Evolutionary conservation across 2,888 invertebrate species (phyloP).

Genomic region (Spodoptera picta): DNA sequence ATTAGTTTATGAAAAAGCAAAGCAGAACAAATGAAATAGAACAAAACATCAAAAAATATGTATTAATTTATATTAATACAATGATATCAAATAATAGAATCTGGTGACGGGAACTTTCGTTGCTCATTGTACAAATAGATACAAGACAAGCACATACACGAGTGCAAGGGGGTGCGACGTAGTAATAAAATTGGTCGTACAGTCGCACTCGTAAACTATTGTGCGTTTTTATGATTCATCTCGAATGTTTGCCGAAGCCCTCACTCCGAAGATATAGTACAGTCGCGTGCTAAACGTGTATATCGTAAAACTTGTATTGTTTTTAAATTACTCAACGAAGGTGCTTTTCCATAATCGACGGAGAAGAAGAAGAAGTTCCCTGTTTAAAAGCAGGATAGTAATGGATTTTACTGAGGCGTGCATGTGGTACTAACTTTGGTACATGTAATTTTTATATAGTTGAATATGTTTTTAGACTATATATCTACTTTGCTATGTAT

Average conservation of each 20-base stretch:
- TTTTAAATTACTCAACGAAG: conserved; percentile 39
- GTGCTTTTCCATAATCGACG: conserved; percentile 14
- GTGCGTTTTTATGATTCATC: conserved; percentile 87
- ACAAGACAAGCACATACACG: conserved; percentile 28
- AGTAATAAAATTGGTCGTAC: conserved; percentile 79
- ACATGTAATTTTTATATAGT: too few relatives aligned
- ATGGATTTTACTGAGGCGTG: not conserved
- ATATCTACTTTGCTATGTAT: too few relatives aligned
- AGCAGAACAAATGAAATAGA: not conserved
- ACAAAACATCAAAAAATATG: not conserved
- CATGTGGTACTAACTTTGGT: too few relatives aligned
- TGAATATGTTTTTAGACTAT: too few relatives aligned
- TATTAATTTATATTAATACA: too few relatives aligned
- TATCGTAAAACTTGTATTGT: conserved; percentile 57
- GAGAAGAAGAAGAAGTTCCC: conserved; percentile 12
- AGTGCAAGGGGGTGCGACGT: conserved; percentile 56
- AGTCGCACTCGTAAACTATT: conserved; percentile 83
- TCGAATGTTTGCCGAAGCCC: conserved; percentile 78
- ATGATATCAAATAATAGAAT: too few relatives aligned
- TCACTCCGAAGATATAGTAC: conserved; percentile 65
- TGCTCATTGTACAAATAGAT: conserved; percentile 24
- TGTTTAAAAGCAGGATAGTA: not conserved
- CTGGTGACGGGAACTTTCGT: not conserved
- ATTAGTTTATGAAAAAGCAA: too few relatives aligned
- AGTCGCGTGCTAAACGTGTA: conserved; percentile 61